Base-by-base conservation (phyloP, 2,113 vertebrate species). In the Psittacara wagleri region DNA sequence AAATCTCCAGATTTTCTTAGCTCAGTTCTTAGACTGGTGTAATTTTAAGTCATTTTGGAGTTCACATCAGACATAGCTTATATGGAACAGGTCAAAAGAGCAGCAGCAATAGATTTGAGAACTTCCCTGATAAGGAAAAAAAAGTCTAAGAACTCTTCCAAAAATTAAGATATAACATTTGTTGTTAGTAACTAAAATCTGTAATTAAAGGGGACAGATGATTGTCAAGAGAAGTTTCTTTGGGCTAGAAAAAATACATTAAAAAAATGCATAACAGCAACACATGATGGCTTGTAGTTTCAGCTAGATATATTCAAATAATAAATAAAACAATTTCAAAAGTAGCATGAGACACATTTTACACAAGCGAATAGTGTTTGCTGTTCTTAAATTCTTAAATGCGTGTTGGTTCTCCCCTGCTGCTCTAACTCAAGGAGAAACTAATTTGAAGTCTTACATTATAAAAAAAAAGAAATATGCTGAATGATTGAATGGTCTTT, bases 401-500 rank as follows among this genome's bases (percentile, higher is more conserved):
- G 7, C 27, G n/a, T 1, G 6, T 85, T 83, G 19, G 13, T 46
- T 89, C 28, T 8, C 44, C 51, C 51, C 39, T 64, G n/a, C 17
- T 86, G 28, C 14, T 80, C 16, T 89, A 64, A 61, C 44, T 92
- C 35, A 76, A 79, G 43, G 3, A 54, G 31, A 31, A 92, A 94
- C 77, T 94, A 94, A 88, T 77, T 46, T 84, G 28, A 70, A 80
- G 14, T 69, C 29, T n/a, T 88, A 52, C 1, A 2, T 91, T 90
- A 61, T 18, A 44, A 18, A 44, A 39, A 41, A 61, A 14, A 14
- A 70, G 68, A 29, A 16, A 5, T 2, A 87, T 27, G 6, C 25
- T 93, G 54, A 59, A 69, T 93, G 62, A 83, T 80, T 95, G 83
- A 96, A 85, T 88, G 31, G 75, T 28, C 48, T 82, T 91, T 79